Percentiles rank a stretch among this genome's conserved stretches.
Evolutionary conservation across 2,113 vertebrate species (phyloP).

Genomic region (Oreochromis aureus): DNA sequence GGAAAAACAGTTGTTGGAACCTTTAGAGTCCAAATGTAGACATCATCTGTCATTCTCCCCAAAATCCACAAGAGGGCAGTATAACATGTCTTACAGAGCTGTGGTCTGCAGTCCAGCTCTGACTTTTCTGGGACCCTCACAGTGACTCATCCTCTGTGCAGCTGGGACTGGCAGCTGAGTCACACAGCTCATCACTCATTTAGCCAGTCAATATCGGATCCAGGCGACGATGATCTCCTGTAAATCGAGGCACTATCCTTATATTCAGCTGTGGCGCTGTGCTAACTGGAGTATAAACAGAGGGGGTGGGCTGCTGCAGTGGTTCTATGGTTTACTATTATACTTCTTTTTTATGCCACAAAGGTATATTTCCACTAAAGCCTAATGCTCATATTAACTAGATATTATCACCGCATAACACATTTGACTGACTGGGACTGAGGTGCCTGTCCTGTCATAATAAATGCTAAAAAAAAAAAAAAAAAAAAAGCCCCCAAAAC

Average conservation of each 20-base stretch:
- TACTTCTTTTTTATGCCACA: neutral
- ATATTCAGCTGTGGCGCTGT: conserved; percentile 1
- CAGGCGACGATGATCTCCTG: neutral
- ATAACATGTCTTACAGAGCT: neutral
- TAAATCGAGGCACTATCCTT: conserved; percentile 9
- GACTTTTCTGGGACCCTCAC: neutral
- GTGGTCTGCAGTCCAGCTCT: neutral
- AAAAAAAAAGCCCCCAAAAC: neutral
- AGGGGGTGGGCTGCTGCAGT: neutral
- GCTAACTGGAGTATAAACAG: neutral
- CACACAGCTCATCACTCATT: conserved; percentile 23
- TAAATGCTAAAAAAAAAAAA: neutral
- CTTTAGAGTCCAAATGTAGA: neutral
- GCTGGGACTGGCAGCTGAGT: neutral
- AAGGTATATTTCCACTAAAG: neutral
- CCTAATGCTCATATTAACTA: neutral
- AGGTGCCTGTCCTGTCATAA: neutral
- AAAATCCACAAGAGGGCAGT: conserved; percentile 33
- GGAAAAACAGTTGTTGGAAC: neutral
- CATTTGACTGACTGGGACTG: neutral
- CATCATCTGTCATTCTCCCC: neutral
- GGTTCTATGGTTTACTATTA: neutral
- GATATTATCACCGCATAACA: neutral
- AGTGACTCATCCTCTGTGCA: conserved; percentile 2
- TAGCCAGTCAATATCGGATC: neutral